phyloP scores from a whole-genome alignment of 2,113 vertebrate species.

The Canis aureus region DNA sequence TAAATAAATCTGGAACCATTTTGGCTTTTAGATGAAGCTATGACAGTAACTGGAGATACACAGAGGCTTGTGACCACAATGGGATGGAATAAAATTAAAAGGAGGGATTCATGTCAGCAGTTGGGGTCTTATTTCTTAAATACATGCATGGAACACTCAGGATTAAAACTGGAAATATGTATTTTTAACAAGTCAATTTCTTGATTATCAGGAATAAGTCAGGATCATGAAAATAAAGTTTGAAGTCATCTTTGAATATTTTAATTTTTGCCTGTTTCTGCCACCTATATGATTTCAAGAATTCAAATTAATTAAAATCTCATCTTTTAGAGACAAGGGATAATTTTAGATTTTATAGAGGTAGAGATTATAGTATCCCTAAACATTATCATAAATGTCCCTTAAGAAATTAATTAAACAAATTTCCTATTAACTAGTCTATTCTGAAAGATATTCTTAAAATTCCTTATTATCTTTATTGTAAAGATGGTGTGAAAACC shows the following conservation, averaged over 20 bases:
- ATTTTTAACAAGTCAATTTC: not conserved
- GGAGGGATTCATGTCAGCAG: not conserved
- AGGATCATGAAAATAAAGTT: not conserved
- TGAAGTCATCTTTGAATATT: not conserved
- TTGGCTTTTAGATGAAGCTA: not conserved
- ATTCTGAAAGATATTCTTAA: not conserved
- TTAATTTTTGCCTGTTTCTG: not conserved
- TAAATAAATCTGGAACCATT: conserved; percentile 1
- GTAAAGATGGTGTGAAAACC: not conserved
- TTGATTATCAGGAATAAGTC: not conserved
- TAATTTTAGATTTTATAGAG: not conserved
- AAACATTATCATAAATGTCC: not conserved
- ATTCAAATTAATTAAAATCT: not conserved
- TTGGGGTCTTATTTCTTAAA: not conserved
- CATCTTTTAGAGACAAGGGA: not conserved
- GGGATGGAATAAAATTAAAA: not conserved
- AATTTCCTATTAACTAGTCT: not conserved
- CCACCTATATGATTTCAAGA: not conserved
- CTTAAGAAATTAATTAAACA: not conserved
- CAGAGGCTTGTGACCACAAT: not conserved
- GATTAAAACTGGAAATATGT: not conserved
- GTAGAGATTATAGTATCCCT: not conserved
- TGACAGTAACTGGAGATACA: not conserved
- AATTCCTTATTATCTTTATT: not conserved
- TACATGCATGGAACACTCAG: not conserved